Evolutionary conservation across 2,797 vertebrate genomes (phyloP).

Genomic region (Oophaga sylvatica): DNA sequence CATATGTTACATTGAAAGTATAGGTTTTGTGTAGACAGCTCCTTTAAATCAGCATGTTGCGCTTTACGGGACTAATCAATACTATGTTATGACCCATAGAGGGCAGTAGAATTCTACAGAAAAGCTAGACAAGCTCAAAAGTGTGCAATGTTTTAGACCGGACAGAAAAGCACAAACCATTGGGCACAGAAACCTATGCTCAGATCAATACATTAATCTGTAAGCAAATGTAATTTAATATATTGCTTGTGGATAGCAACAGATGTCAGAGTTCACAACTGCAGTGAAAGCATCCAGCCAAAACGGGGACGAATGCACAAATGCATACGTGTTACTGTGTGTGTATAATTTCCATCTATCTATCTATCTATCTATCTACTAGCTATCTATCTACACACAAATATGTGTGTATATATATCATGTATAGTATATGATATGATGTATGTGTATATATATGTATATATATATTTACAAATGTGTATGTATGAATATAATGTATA

Average conservation of each 20-base stretch:
- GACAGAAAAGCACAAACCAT: constrained; percentile 45
- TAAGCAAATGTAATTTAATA: constrained; percentile 63
- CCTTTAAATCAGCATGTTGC: neutral
- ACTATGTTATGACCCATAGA: constrained; percentile 29
- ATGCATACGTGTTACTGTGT: neutral
- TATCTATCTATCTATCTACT: too few relatives aligned
- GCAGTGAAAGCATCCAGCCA: constrained; percentile 44
- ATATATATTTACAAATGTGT: too few relatives aligned
- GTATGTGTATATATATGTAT: too few relatives aligned
- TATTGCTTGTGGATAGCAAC: constrained; percentile 62
- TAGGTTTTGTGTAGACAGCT: neutral
- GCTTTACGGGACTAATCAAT: neutral
- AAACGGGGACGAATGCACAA: constrained; percentile 24
- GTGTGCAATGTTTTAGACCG: neutral
- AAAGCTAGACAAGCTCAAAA: neutral
- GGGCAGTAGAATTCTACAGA: constrained; percentile 53
- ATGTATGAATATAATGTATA: too few relatives aligned
- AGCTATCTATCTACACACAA: too few relatives aligned
- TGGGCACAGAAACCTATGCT: constrained; percentile 57
- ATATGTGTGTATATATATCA: too few relatives aligned
- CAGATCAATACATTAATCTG: constrained; percentile 62
- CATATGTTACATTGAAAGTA: too few relatives aligned
- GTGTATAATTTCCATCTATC: neutral
- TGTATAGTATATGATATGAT: too few relatives aligned
- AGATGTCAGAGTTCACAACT: constrained; percentile 61